Percentiles rank a stretch among this genome's conserved stretches.
phyloP scores from a whole-genome alignment of 2,888 invertebrate species.

The Chesias legatella region DNA sequence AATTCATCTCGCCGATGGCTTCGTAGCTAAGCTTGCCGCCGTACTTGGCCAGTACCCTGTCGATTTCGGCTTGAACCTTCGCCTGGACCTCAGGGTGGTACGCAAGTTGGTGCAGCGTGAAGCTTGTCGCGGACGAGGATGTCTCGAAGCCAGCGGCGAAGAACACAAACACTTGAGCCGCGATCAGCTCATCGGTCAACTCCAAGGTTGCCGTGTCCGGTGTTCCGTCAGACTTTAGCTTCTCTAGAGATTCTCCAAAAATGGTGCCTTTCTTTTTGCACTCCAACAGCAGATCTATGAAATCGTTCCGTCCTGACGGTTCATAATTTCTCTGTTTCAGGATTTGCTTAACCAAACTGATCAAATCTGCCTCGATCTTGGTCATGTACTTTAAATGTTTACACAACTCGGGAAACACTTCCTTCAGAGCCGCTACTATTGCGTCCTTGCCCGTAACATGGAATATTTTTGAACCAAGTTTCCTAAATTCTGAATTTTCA shows the following conservation, averaged over 20 bases:
- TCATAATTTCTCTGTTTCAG: slow-evolving; percentile 45
- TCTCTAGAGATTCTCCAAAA: slow-evolving; percentile 47
- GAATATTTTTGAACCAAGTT: slow-evolving; percentile 47
- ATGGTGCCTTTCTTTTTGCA: slow-evolving; percentile 45
- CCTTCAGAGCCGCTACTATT: slow-evolving; percentile 39
- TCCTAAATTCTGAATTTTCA: slow-evolving; percentile 50
- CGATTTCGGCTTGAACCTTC: slow-evolving; percentile 49
- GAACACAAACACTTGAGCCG: slow-evolving; percentile 54
- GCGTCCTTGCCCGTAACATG: slow-evolving; percentile 29
- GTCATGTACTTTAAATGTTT: slow-evolving; percentile 38
- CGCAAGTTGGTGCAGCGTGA: slow-evolving; percentile 54
- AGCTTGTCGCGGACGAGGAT: slow-evolving; percentile 54
- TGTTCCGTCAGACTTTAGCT: slow-evolving; percentile 39
- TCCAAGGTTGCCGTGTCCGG: slow-evolving; percentile 38
- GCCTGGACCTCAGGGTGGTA: slow-evolving; percentile 43
- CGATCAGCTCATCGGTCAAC: slow-evolving; percentile 45
- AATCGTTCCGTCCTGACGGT: slow-evolving; percentile 50
- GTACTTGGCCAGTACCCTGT: slow-evolving; percentile 41
- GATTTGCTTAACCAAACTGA: slow-evolving; percentile 45
- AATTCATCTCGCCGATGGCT: slow-evolving; percentile 51
- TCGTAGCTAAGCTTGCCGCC: slow-evolving; percentile 47
- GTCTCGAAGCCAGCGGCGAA: slow-evolving; percentile 60
- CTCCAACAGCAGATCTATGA: slow-evolving; percentile 52
- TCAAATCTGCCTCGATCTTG: slow-evolving; percentile 42
- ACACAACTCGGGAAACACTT: slow-evolving; percentile 42